These are phyloP conservation scores for Crotophaga sulcirostris DNA, from an alignment of 2,113 vertebrate species.

Conservation along the genomic window DNA sequence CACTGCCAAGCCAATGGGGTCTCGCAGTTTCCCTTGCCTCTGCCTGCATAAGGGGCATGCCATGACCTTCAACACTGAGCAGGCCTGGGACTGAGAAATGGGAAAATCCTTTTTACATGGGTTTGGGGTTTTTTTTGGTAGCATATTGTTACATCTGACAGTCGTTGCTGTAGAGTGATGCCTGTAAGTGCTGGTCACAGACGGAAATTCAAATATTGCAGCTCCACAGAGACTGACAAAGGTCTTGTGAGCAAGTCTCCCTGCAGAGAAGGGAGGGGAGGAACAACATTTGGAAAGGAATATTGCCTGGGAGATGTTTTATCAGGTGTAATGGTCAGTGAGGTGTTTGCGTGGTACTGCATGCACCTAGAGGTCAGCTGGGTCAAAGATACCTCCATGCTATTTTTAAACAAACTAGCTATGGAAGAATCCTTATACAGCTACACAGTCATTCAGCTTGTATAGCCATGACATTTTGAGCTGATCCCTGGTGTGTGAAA, in stretches of 20 bases:
- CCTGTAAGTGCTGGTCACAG: rapidly evolving
- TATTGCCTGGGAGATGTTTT: not conserved
- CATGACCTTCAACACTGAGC: rapidly evolving
- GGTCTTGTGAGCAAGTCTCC: not conserved
- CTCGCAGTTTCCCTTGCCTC: rapidly evolving
- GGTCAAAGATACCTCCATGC: not conserved
- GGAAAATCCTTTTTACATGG: not conserved
- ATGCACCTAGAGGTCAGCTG: not conserved
- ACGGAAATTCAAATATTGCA: too few relatives aligned
- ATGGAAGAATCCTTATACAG: not conserved
- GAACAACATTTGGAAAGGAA: not conserved
- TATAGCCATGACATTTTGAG: not conserved
- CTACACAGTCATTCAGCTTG: not conserved
- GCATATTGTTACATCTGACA: not conserved
- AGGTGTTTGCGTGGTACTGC: not conserved
- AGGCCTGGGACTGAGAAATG: not conserved
- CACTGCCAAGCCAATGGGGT: rapidly evolving
- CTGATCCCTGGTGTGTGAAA: not conserved
- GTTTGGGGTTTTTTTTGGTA: rapidly evolving
- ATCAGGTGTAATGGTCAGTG: not conserved
- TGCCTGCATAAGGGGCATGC: rapidly evolving
- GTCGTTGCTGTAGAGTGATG: not conserved
- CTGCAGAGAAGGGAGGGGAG: rapidly evolving
- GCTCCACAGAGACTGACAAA: rapidly evolving
- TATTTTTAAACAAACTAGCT: not conserved